Percentiles rank a stretch among this genome's conserved stretches.
Evolutionary conservation across 2,888 invertebrate genomes (phyloP).

Genomic region (Tachina lurida): DNA sequence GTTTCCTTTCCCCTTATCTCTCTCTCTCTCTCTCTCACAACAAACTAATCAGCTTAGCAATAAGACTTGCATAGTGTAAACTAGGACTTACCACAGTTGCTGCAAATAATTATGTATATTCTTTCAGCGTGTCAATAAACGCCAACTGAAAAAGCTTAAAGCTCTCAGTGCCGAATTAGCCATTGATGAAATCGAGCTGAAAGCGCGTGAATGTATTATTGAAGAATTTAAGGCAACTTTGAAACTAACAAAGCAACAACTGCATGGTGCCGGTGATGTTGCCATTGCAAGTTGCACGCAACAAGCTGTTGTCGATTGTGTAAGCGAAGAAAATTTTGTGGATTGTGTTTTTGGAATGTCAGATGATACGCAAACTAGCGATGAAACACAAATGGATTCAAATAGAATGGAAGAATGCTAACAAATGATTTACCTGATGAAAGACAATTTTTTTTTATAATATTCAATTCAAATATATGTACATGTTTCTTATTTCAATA

Average conservation of each 20-base stretch:
- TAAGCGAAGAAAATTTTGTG: slow-evolving; percentile 69
- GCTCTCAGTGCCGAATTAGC: slow-evolving; percentile 80
- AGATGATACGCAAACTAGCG: slow-evolving; percentile 4
- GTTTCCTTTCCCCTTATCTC: too few relatives aligned
- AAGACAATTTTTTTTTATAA: not conserved
- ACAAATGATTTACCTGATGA: not conserved
- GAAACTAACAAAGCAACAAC: slow-evolving; percentile 69
- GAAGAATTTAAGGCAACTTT: slow-evolving; percentile 76
- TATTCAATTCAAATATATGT: too few relatives aligned
- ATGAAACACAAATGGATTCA: slow-evolving; percentile 9
- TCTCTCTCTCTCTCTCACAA: too few relatives aligned
- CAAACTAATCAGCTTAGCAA: too few relatives aligned
- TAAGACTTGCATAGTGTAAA: too few relatives aligned
- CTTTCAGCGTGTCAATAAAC: slow-evolving; percentile 76
- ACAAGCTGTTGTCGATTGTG: slow-evolving; percentile 44
- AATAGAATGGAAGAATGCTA: slow-evolving; percentile 22
- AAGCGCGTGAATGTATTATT: slow-evolving; percentile 78
- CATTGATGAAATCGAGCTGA: slow-evolving; percentile 80
- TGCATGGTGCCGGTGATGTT: slow-evolving; percentile 63
- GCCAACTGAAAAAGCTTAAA: slow-evolving; percentile 77
- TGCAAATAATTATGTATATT: not conserved
- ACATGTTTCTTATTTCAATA: too few relatives aligned
- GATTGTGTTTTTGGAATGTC: slow-evolving; percentile 70
- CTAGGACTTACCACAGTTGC: too few relatives aligned
- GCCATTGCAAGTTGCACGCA: slow-evolving; percentile 34